These are phyloP conservation scores for Saccopteryx leptura DNA, from an alignment of 2,113 vertebrate genomes.

Conservation along the genomic window DNA sequence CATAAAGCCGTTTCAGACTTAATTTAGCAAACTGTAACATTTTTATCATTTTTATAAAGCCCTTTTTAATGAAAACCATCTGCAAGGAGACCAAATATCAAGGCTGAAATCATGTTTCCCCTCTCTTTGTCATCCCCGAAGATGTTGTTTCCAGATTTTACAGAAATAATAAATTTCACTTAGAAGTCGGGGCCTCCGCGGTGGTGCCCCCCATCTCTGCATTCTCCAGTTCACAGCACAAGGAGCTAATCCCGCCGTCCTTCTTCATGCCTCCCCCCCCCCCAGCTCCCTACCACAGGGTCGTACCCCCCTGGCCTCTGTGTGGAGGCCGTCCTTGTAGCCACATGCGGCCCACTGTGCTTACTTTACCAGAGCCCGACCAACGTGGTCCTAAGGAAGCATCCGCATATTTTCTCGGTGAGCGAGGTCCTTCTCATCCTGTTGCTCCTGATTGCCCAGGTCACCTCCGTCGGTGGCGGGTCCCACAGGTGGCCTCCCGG, in stretches of 20 bases:
- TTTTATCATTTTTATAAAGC: slow-evolving; percentile 86
- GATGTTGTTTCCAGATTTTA: slow-evolving; percentile 83
- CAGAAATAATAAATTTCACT: slow-evolving; percentile 86
- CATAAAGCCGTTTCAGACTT: slow-evolving; percentile 78
- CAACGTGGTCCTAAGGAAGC: slow-evolving; percentile 85
- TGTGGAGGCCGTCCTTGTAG: slow-evolving; percentile 80
- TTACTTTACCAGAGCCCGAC: slow-evolving; percentile 85
- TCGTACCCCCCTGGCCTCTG: slow-evolving; percentile 82
- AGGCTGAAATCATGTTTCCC: slow-evolving; percentile 78
- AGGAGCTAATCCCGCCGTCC: slow-evolving; percentile 81
- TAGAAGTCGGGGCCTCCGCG: slow-evolving; percentile 78
- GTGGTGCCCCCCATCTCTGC: slow-evolving; percentile 72
- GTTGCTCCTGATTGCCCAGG: slow-evolving; percentile 86
- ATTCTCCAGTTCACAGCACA: slow-evolving; percentile 85
- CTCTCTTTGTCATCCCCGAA: slow-evolving; percentile 82
- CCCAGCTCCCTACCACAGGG: slow-evolving; percentile 83
- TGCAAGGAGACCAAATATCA: slow-evolving; percentile 63
- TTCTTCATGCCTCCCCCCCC: slow-evolving; percentile 61
- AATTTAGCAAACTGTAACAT: slow-evolving; percentile 83
- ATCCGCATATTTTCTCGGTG: slow-evolving; percentile 88
- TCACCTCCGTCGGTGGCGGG: slow-evolving; percentile 82
- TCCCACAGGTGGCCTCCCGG: slow-evolving; percentile 74
- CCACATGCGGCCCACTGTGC: slow-evolving; percentile 82
- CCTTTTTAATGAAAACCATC: slow-evolving; percentile 81
- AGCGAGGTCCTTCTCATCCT: slow-evolving; percentile 84